These are phyloP conservation scores for Leptestheria dahalacensis DNA, from an alignment of 1,140 invertebrate genomes.

Conservation along the genomic window DNA sequence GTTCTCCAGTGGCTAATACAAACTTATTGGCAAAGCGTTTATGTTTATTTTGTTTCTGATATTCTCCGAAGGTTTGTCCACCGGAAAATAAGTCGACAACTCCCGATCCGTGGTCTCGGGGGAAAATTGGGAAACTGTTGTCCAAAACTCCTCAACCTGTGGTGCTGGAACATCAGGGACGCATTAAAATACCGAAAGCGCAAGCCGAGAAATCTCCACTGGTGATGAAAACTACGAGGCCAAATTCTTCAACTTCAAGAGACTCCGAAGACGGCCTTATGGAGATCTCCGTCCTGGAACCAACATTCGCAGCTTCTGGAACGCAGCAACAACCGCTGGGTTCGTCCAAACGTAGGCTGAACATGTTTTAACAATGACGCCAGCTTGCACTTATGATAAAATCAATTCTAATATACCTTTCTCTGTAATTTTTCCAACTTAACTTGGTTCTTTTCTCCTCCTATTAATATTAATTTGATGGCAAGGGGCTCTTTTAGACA, in stretches of 20 bases:
- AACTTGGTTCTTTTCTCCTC: too few species aligned
- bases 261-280: neutral
- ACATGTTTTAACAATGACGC: neutral
- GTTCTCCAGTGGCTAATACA: too few species aligned
- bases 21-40: too few species aligned
- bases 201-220: neutral
- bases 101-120: neutral
- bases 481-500: too few species aligned
- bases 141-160: neutral
- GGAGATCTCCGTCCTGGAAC: slow-evolving; percentile 10
- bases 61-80: neutral
- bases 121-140: slow-evolving; percentile 8
- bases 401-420: too few species aligned
- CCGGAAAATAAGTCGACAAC: neutral
- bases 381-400: too few species aligned
- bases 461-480: too few species aligned
- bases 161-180: slow-evolving; percentile 6
- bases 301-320: too few species aligned
- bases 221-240: neutral
- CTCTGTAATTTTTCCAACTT: too few species aligned
- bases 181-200: slow-evolving; percentile 1
- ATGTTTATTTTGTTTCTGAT: neutral
- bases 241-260: neutral
- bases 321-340: too few species aligned
- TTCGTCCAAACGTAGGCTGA: neutral